Evolutionary conservation across 2,888 invertebrate species (phyloP).

Genomic region (Cheilosia urbana): DNA sequence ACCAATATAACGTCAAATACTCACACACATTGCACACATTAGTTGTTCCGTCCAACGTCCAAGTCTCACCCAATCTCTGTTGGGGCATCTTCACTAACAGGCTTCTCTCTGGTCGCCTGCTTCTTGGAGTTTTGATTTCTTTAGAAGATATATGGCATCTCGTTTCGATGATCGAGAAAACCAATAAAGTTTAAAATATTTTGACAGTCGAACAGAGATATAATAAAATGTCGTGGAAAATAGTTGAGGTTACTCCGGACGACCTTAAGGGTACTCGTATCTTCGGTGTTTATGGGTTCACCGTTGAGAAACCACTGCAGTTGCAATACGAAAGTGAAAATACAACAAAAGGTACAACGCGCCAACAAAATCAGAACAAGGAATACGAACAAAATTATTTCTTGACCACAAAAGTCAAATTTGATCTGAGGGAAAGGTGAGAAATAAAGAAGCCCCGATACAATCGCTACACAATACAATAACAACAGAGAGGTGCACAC

Average conservation of each 20-base stretch:
- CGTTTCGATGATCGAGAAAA: slow-evolving; percentile 72
- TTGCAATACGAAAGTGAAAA: not conserved
- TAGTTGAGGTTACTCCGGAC: slow-evolving; percentile 42
- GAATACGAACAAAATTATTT: slow-evolving; percentile 38
- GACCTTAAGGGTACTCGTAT: slow-evolving; percentile 36
- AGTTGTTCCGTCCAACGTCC: slow-evolving; percentile 13
- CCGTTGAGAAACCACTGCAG: slow-evolving; percentile 10
- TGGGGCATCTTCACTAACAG: slow-evolving; percentile 40
- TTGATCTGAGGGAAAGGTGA: slow-evolving; percentile 71
- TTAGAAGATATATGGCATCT: slow-evolving; percentile 71
- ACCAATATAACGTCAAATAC: slow-evolving; percentile 69
- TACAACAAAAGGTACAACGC: slow-evolving; percentile 43
- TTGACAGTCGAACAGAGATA: slow-evolving; percentile 70
- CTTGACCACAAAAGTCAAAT: slow-evolving; percentile 73
- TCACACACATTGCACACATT: slow-evolving; percentile 35
- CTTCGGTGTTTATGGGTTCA: slow-evolving; percentile 66
- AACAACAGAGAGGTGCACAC: slow-evolving; percentile 27
- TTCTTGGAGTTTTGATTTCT: slow-evolving; percentile 71
- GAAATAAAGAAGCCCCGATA: slow-evolving; percentile 72
- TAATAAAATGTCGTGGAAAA: slow-evolving; percentile 62
- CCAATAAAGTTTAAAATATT: slow-evolving; percentile 74
- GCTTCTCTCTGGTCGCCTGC: slow-evolving; percentile 11
- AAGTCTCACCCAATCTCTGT: slow-evolving; percentile 45
- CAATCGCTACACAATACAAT: slow-evolving; percentile 50
- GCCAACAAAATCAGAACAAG: slow-evolving; percentile 39